Percentiles rank a stretch among this genome's conserved stretches.
phyloP scores from a whole-genome alignment of 2,797 vertebrate genomes.

The Synanceia verrucosa region DNA sequence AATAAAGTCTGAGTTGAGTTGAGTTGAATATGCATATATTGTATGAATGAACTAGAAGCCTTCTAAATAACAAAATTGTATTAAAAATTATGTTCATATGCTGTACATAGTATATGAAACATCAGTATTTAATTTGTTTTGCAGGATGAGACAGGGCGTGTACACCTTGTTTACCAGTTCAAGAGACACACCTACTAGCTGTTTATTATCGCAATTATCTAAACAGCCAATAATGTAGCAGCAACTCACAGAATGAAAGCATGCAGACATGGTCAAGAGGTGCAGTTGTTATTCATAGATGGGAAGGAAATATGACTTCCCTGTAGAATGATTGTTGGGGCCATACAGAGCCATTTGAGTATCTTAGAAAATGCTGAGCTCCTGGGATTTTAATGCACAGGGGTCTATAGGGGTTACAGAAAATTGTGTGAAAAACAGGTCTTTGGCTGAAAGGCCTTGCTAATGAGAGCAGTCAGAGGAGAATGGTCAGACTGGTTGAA shows the following conservation, averaged over 20 bases:
- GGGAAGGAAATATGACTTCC: background rate
- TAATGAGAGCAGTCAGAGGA: slow-evolving; percentile 17
- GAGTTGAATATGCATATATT: too few relatives aligned
- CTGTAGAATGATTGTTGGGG: background rate
- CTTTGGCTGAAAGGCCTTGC: slow-evolving; percentile 5
- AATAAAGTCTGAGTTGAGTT: too few relatives aligned
- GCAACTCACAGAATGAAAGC: background rate
- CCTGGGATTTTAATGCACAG: background rate
- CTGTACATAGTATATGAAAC: background rate
- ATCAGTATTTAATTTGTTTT: background rate
- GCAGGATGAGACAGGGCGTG: background rate
- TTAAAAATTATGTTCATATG: background rate
- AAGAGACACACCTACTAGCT: background rate
- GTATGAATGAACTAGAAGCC: background rate
- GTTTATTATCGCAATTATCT: background rate
- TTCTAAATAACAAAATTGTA: background rate
- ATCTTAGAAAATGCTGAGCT: background rate
- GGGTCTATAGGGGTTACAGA: slow-evolving; percentile 8
- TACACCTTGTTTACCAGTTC: background rate
- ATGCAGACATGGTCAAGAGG: too few relatives aligned
- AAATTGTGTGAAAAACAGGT: background rate
- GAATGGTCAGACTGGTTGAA: background rate
- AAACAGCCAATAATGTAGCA: background rate
- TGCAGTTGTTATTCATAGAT: too few relatives aligned
- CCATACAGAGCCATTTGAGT: background rate